Conservation (phyloP, 1,140 invertebrate species). For the Nomia melanderi region DNA sequence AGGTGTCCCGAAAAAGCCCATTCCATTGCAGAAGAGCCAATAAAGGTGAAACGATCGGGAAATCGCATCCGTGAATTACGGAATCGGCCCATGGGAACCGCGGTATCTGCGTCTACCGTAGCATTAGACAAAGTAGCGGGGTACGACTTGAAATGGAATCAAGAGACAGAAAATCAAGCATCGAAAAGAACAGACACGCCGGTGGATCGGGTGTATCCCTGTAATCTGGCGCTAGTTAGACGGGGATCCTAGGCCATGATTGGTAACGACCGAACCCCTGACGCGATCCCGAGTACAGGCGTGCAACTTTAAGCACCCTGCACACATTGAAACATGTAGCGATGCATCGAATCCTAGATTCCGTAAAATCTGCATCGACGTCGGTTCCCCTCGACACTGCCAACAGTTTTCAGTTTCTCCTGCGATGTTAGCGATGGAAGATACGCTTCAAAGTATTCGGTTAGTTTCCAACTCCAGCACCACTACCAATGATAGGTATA, state of each 20-base stretch:
- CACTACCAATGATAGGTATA: too few species aligned
- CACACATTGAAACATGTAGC: too few species aligned
- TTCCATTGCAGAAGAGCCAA: too few species aligned
- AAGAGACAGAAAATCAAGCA: conserved; percentile 52
- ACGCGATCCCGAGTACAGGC: conserved; percentile 43
- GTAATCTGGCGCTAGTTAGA: conserved; percentile 52
- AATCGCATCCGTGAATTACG: neutral
- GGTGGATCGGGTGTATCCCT: conserved; percentile 41
- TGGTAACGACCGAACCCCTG: conserved; percentile 54
- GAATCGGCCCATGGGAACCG: neutral
- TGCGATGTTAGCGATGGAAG: too few species aligned
- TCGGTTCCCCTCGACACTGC: too few species aligned
- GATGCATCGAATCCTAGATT: too few species aligned
- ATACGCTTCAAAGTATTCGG: too few species aligned
- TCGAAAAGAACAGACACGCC: conserved; percentile 49
- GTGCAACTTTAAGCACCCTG: too few species aligned
- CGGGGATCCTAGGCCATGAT: conserved; percentile 48
- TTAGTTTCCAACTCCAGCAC: too few species aligned
- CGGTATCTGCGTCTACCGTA: neutral
- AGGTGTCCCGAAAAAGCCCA: too few species aligned
- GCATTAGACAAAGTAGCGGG: neutral
- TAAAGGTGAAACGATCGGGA: neutral
- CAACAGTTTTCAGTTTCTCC: too few species aligned
- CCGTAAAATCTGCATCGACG: too few species aligned
- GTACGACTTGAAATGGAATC: conserved; percentile 26